These are phyloP conservation scores for Thalpophila matura DNA, from an alignment of 2,888 invertebrate genomes.

Conservation along the genomic window DNA sequence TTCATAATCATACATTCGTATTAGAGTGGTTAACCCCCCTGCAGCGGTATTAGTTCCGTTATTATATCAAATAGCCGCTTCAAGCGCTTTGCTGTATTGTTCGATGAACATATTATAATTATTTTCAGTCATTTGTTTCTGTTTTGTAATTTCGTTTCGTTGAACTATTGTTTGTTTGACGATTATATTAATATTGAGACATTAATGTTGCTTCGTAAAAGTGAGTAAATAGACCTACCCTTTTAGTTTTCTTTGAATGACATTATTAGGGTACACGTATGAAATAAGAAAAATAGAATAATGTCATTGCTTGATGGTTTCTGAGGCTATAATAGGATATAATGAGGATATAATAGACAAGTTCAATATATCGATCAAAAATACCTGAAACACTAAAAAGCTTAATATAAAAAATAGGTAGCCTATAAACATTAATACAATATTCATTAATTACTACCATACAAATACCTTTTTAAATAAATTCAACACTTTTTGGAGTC, in stretches of 20 bases:
- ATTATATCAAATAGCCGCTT: constrained; percentile 69
- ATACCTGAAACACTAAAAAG: too few species aligned
- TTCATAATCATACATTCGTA: constrained; percentile 72
- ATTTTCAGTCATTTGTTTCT: constrained; percentile 8
- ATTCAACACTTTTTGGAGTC: too few species aligned
- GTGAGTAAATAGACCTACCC: neutral
- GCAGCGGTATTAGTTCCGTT: constrained; percentile 44
- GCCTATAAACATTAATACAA: too few species aligned
- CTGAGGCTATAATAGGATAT: too few species aligned
- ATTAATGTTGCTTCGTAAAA: neutral
- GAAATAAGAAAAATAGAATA: too few species aligned
- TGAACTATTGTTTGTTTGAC: constrained; percentile 18
- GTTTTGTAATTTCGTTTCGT: neutral
- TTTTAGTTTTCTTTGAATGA: neutral
- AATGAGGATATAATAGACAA: too few species aligned
- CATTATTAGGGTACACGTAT: too few species aligned
- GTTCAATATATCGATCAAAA: too few species aligned
- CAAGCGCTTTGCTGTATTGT: constrained; percentile 49
- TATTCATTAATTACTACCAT: too few species aligned
- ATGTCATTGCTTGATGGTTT: too few species aligned
- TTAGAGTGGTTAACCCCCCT: constrained; percentile 63
- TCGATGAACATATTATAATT: constrained; percentile 24
- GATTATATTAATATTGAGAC: constrained; percentile 4
- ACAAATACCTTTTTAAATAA: too few species aligned
- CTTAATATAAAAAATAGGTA: too few species aligned